Evolutionary conservation across 2,888 invertebrate species (phyloP).

Genomic region (Rhingia campestris): DNA sequence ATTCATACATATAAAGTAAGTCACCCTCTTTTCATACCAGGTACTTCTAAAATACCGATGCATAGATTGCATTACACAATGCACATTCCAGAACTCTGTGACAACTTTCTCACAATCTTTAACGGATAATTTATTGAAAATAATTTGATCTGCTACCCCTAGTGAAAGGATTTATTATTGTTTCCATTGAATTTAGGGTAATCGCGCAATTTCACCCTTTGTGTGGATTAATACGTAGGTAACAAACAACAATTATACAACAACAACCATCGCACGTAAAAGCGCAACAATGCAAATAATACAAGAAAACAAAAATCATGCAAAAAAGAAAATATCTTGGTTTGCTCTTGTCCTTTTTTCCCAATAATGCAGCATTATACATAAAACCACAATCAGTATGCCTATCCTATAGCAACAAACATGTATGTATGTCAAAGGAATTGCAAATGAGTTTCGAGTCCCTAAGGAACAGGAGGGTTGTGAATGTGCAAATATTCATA

Average conservation of each 20-base stretch:
- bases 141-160: too few species aligned
- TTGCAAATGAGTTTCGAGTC: constrained; percentile 56
- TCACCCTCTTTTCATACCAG: too few species aligned
- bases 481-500: constrained; percentile 69
- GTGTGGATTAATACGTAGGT: constrained; percentile 24
- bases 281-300: constrained; percentile 59
- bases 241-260: constrained; percentile 32
- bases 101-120: too few species aligned
- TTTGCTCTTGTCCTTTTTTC: constrained; percentile 9
- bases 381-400: constrained; percentile 5
- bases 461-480: constrained; percentile 41
- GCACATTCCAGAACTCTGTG: too few species aligned
- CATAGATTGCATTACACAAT: too few species aligned
- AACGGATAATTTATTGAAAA: too few species aligned
- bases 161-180: constrained; percentile 41
- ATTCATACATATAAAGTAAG: too few species aligned
- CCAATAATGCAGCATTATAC: constrained; percentile 37
- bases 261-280: constrained; percentile 15
- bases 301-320: constrained; percentile 65
- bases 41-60: too few species aligned
- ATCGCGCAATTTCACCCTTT: constrained; percentile 57
- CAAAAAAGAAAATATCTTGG: constrained; percentile 30
- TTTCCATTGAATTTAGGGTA: constrained; percentile 55
- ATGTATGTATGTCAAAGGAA: constrained; percentile 46
- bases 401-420: constrained; percentile 5